phyloP scores from a whole-genome alignment of 1,140 invertebrate genomes.

The Zaprionus inermis region DNA sequence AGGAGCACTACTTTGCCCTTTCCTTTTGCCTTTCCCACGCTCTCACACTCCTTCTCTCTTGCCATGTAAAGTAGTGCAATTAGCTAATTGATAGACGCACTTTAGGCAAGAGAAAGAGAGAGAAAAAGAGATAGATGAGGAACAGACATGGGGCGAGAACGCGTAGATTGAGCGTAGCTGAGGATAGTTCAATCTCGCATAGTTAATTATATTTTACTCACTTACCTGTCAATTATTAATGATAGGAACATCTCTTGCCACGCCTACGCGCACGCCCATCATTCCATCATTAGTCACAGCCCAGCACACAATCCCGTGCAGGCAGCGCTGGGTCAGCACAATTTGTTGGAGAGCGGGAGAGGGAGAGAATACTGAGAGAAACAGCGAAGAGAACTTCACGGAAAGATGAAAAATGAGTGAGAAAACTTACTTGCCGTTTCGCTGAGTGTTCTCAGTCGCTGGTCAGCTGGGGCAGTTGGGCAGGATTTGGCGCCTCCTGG shows the following conservation, averaged over 20 bases:
- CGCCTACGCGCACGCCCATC: constrained; percentile 20
- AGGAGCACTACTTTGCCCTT: not conserved
- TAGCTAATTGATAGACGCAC: constrained; percentile 49
- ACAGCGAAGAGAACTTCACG: not conserved
- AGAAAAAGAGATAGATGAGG: not conserved
- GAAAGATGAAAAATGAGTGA: not conserved
- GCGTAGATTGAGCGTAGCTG: not conserved
- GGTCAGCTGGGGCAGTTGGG: no score
- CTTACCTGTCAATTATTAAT: constrained; percentile 70
- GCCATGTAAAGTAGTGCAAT: constrained; percentile 47
- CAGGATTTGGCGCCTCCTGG: no score
- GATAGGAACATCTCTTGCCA: constrained; percentile 41
- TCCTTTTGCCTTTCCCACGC: not conserved
- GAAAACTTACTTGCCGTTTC: not conserved
- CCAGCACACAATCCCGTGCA: constrained; percentile 4
- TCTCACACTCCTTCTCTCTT: not conserved
- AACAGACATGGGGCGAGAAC: not conserved
- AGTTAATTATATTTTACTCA: constrained; percentile 59
- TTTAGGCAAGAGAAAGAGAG: constrained; percentile 14
- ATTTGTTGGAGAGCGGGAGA: constrained; percentile 15
- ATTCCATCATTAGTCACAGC: constrained; percentile 64
- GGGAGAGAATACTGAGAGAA: not conserved
- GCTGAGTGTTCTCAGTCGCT: not conserved
- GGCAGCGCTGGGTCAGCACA: constrained; percentile 50
- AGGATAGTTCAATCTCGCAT: constrained; percentile 39